Evolutionary conservation across 2,113 vertebrate species (phyloP).

Genomic region (Brevimyrus niger): DNA sequence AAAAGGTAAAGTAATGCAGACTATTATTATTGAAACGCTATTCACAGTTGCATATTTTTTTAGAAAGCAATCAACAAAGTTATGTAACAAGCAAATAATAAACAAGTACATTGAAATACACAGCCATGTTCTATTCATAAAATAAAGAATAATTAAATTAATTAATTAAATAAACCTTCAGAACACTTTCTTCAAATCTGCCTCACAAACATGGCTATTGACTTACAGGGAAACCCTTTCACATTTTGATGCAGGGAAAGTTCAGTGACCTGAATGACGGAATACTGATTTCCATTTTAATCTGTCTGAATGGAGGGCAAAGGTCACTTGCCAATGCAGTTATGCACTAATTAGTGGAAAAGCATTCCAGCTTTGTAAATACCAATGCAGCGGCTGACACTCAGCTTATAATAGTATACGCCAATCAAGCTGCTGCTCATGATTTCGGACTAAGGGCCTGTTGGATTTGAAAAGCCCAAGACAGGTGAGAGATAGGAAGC

Average conservation of each 20-base stretch:
- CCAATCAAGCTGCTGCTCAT: slow-evolving; percentile 17
- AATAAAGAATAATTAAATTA: background rate
- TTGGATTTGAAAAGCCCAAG: slow-evolving; percentile 21
- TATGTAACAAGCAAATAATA: background rate
- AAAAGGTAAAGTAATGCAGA: background rate
- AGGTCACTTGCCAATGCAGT: background rate
- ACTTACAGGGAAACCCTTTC: background rate
- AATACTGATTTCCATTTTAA: slow-evolving; percentile 11
- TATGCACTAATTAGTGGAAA: background rate
- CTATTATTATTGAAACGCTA: background rate
- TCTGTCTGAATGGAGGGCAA: background rate
- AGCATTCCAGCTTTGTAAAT: background rate
- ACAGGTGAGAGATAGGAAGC: slow-evolving; percentile 28
- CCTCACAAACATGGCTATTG: background rate
- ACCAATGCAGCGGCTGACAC: background rate
- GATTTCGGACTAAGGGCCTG: background rate
- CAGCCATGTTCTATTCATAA: background rate
- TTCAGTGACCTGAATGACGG: background rate
- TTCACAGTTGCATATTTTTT: background rate
- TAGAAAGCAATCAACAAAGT: background rate
- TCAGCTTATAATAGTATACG: background rate
- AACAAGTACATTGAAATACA: background rate
- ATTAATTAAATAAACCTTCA: background rate
- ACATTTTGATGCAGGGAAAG: background rate
- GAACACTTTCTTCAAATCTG: background rate